Conservation (phyloP, 2,888 invertebrate species). For the Lypha dubia region DNA sequence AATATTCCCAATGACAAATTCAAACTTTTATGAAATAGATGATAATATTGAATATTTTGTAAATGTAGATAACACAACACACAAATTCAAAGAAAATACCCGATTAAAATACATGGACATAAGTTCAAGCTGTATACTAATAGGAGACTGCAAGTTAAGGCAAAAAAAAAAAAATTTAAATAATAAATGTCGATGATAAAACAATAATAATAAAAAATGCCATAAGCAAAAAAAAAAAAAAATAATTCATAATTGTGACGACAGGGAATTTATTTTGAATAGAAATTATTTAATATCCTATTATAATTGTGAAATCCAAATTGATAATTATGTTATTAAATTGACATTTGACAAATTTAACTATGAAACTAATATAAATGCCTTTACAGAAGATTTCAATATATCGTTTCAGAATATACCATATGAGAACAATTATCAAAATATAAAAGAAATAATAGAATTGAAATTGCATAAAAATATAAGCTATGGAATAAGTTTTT, state of each 20-base stretch:
- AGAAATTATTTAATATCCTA: slow-evolving; percentile 29
- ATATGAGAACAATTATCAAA: slow-evolving; percentile 38
- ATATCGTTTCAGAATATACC: slow-evolving; percentile 35
- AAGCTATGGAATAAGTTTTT: slow-evolving; percentile 36
- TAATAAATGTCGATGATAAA: slow-evolving; percentile 29
- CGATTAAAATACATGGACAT: no score
- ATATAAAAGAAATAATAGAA: no score
- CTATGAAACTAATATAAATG: no score
- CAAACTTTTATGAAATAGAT: slow-evolving; percentile 26
- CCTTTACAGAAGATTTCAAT: slow-evolving; percentile 23
- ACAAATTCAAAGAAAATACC: no score
- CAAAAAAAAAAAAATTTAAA: no score
- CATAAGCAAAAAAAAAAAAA: background rate
- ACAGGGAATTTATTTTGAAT: slow-evolving; percentile 35
- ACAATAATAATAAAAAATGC: slow-evolving; percentile 33
- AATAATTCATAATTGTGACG: no score
- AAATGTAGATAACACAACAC: slow-evolving; percentile 37
- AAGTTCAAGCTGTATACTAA: no score
- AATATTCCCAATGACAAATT: slow-evolving; percentile 20
- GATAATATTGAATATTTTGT: slow-evolving; percentile 35
- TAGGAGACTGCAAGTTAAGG: no score
- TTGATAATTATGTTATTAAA: slow-evolving; percentile 21
- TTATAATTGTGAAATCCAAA: slow-evolving; percentile 20
- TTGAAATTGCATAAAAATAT: slow-evolving; percentile 46
- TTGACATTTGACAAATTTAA: slow-evolving; percentile 34